Conservation (phyloP, 2,888 invertebrate genomes). For the Yponomeuta cagnagella region DNA sequence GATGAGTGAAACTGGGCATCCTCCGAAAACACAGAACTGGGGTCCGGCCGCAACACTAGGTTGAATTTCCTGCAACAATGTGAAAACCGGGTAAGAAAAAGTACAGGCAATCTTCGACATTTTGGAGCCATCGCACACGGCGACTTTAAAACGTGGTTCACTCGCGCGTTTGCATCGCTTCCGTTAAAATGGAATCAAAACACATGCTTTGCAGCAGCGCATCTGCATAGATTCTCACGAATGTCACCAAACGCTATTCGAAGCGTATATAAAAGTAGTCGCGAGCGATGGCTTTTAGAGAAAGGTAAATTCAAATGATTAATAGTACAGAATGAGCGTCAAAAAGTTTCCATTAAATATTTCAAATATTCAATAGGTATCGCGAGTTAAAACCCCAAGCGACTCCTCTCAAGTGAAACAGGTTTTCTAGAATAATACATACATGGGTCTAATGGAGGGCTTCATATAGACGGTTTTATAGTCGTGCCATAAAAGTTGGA, state of each 20-base stretch:
- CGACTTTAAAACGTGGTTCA: too few species aligned
- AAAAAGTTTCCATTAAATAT: background rate
- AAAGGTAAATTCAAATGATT: too few species aligned
- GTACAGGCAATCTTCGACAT: background rate
- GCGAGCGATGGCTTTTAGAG: too few species aligned
- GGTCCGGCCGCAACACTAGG: conserved; percentile 83
- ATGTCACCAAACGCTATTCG: too few species aligned
- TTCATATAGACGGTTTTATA: conserved; percentile 2
- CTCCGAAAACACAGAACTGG: conserved; percentile 82
- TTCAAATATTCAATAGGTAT: background rate
- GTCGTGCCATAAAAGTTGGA: conserved; percentile 7
- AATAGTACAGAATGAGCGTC: conserved; percentile 18
- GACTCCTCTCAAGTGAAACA: background rate
- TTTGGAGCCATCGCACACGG: background rate
- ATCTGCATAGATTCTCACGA: too few species aligned
- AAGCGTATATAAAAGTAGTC: too few species aligned
- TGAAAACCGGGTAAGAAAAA: background rate
- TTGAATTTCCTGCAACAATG: conserved; percentile 82
- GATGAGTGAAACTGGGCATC: conserved; percentile 86
- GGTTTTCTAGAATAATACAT: background rate
- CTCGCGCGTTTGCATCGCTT: too few species aligned
- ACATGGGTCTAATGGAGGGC: background rate
- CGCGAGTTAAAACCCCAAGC: background rate
- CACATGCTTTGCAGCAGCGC: too few species aligned
- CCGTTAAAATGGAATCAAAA: too few species aligned